Percentiles rank a stretch among this genome's conserved stretches.
phyloP scores from a whole-genome alignment of 2,888 invertebrate species.

The Macroteleia sp. region DNA sequence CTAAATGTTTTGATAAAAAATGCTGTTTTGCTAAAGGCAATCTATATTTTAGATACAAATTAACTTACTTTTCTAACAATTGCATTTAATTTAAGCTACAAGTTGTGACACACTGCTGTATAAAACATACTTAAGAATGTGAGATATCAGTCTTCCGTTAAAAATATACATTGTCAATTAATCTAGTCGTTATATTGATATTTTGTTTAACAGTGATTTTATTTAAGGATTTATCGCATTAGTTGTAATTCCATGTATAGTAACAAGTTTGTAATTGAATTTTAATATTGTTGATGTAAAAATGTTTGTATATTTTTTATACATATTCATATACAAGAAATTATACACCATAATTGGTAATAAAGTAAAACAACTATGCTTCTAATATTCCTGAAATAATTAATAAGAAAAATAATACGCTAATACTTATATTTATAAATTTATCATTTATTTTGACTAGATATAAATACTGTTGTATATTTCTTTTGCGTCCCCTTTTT shows the following conservation, averaged over 20 bases:
- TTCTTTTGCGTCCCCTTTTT: no score
- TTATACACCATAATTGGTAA: no score
- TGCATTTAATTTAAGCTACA: conserved; percentile 1
- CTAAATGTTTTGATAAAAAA: neutral
- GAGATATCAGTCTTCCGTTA: neutral
- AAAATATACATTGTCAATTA: conserved; percentile 30
- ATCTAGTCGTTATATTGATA: conserved; percentile 24
- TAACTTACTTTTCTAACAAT: conserved; percentile 9
- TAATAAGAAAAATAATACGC: no score
- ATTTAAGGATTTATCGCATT: neutral
- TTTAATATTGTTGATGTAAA: conserved; percentile 21
- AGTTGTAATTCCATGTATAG: neutral
- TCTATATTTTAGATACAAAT: neutral
- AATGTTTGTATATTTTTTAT: conserved; percentile 39
- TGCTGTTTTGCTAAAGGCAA: neutral
- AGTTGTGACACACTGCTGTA: neutral
- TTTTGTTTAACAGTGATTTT: conserved; percentile 3
- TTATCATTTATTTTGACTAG: no score
- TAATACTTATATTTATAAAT: no score
- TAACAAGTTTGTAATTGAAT: neutral
- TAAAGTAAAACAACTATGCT: no score
- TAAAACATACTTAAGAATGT: neutral
- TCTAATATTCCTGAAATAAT: no score
- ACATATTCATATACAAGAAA: no score
- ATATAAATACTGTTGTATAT: no score